Conservation (phyloP, 2,888 invertebrate genomes). For the Ormyrus thymus region DNA sequence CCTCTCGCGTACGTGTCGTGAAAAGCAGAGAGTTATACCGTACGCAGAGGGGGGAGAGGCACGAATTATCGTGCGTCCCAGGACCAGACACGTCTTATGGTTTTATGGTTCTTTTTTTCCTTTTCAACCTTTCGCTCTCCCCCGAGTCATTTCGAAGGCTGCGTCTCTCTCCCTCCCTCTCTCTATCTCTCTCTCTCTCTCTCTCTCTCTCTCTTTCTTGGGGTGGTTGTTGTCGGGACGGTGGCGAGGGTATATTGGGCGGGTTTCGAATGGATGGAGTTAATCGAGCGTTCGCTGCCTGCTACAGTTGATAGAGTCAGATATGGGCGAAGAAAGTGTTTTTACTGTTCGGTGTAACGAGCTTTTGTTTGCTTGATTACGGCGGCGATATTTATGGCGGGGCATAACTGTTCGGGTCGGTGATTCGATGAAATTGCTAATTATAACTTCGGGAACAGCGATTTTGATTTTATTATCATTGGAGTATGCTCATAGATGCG, state of each 20-base stretch:
- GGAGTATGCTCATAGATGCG: too few relatives aligned
- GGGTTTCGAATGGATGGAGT: not conserved
- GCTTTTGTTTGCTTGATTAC: constrained; percentile 5
- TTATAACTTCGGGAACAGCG: not conserved
- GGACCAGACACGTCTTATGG: constrained; percentile 6
- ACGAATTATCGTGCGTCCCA: constrained; percentile 20
- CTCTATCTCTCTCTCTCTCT: constrained; percentile 16
- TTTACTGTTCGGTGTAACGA: constrained; percentile 2
- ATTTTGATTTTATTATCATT: not conserved
- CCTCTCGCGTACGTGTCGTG: constrained; percentile 26
- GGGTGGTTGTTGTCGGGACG: too few relatives aligned
- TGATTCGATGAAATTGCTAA: not conserved
- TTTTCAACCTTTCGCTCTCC: too few relatives aligned
- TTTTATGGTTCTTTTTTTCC: constrained; percentile 20
- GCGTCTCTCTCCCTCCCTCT: not conserved
- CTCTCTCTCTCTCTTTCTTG: constrained; percentile 25
- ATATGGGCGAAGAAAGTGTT: not conserved
- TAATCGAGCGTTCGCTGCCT: not conserved
- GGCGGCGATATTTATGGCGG: not conserved
- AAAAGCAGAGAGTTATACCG: constrained; percentile 26
- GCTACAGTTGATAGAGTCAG: not conserved
- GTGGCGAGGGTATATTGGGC: too few relatives aligned
- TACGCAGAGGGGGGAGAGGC: not conserved
- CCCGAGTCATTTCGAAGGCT: too few relatives aligned
- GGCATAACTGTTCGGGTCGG: not conserved